Conservation (phyloP, 2,888 invertebrate genomes). For the Rhamnusium bicolor region DNA sequence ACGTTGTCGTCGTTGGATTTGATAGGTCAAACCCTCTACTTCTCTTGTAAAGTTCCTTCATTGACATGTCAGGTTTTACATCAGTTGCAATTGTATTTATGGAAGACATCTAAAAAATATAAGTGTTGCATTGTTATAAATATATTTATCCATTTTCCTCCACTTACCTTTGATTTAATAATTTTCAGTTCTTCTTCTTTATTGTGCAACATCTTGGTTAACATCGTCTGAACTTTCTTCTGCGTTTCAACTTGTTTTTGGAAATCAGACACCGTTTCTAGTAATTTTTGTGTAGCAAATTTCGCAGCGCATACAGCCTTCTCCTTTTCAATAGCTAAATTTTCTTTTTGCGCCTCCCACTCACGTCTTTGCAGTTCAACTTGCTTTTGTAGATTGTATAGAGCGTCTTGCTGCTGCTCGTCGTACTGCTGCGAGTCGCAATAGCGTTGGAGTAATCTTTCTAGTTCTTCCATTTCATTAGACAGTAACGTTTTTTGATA, state of each 20-base stretch:
- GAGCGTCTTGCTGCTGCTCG: constrained; percentile 44
- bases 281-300: constrained; percentile 64
- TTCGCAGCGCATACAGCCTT: constrained; percentile 64
- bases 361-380: constrained; percentile 50
- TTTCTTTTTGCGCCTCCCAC: constrained; percentile 54
- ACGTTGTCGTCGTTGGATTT: constrained; percentile 43
- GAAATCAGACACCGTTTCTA: constrained; percentile 65
- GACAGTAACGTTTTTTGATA: constrained; percentile 49
- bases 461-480: constrained; percentile 53
- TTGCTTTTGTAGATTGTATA: constrained; percentile 50
- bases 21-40: constrained; percentile 28
- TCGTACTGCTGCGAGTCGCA: constrained; percentile 43
- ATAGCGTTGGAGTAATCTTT: constrained; percentile 48
- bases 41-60: constrained; percentile 49
- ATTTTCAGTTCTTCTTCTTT: constrained; percentile 59
- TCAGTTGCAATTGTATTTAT: constrained; percentile 46
- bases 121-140: background rate
- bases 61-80: constrained; percentile 33
- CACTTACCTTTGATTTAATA: constrained; percentile 52
- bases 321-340: constrained; percentile 59
- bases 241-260: constrained; percentile 63
- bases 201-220: constrained; percentile 63
- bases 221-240: constrained; percentile 60
- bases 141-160: too few species aligned
- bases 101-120: constrained; percentile 45